Percentiles rank a stretch among this genome's conserved stretches.
phyloP scores from a whole-genome alignment of 2,113 vertebrate species.

The Lamprologus callipterus region DNA sequence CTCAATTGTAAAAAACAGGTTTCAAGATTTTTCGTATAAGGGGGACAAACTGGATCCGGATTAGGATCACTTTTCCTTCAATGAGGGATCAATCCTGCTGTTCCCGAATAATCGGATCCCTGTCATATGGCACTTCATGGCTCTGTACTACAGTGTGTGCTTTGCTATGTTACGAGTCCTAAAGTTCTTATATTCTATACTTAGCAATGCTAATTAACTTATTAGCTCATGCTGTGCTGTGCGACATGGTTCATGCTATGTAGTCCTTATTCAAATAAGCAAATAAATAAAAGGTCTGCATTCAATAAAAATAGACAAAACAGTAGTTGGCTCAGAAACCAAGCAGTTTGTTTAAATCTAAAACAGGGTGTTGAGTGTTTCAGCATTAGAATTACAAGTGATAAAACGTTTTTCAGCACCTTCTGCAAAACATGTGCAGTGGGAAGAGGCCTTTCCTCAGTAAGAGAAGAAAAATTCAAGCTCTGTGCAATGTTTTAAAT shows the following conservation, averaged over 20 bases:
- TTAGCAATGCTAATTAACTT: not conserved
- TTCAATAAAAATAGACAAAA: not conserved
- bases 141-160: not conserved
- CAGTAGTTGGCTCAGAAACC: not conserved
- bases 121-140: not conserved
- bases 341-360: not conserved
- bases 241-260: not conserved
- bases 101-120: not conserved
- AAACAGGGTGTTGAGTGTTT: not conserved
- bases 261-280: not conserved
- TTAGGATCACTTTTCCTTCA: not conserved
- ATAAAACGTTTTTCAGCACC: not conserved
- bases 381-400: not conserved
- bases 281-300: not conserved
- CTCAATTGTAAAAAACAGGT: not conserved
- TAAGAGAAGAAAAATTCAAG: slow-evolving; percentile 22
- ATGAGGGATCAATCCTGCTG: not conserved
- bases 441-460: not conserved
- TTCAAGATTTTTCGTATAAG: not conserved
- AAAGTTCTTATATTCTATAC: not conserved
- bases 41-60: not conserved
- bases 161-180: not conserved
- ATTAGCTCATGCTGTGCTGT: not conserved
- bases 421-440: not conserved
- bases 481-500: not conserved